phyloP scores from a whole-genome alignment of 1,140 invertebrate species.

The Drosophila setifemur region DNA sequence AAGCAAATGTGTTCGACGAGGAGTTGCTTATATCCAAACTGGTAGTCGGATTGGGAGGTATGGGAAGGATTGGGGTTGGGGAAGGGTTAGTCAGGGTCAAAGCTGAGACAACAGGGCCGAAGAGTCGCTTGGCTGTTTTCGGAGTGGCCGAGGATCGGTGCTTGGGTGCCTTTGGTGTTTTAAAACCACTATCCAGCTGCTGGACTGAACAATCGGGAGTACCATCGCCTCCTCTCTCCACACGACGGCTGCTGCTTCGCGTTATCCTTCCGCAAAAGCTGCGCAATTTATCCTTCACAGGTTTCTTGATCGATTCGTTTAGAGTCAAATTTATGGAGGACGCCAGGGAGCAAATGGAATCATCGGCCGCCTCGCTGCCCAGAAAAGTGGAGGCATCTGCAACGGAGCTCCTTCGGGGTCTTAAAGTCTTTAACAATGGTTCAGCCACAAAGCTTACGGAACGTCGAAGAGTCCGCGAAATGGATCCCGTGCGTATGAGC shows the following conservation, averaged over 20 bases:
- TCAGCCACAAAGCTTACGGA: constrained; percentile 80
- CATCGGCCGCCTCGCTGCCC: constrained; percentile 61
- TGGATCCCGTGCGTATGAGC: constrained; percentile 75
- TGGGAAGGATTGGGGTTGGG: neutral
- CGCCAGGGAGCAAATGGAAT: constrained; percentile 72
- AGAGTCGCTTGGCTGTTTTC: constrained; percentile 61
- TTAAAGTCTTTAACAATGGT: constrained; percentile 71
- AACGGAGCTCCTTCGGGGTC: constrained; percentile 71
- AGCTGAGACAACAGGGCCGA: constrained; percentile 39
- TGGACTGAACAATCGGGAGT: constrained; percentile 37
- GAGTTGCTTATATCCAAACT: constrained; percentile 16
- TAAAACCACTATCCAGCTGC: constrained; percentile 58
- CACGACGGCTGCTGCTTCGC: constrained; percentile 63
- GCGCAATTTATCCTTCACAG: constrained; percentile 74
- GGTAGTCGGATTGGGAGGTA: neutral
- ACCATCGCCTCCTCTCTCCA: constrained; percentile 25
- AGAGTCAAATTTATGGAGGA: constrained; percentile 67
- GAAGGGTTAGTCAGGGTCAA: constrained; percentile 20
- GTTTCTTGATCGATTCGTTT: constrained; percentile 75
- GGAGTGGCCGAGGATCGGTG: constrained; percentile 38
- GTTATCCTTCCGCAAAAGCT: constrained; percentile 67
- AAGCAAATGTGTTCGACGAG: constrained; percentile 24
- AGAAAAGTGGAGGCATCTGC: constrained; percentile 53
- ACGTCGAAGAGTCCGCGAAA: constrained; percentile 66
- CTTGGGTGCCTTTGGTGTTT: constrained; percentile 73